A percentile compares a stretch with the other conserved stretches of the same genome.
Conservation (phyloP, 53 echinoderm and acorn worm species). For the Echinarachnius parma region DNA sequence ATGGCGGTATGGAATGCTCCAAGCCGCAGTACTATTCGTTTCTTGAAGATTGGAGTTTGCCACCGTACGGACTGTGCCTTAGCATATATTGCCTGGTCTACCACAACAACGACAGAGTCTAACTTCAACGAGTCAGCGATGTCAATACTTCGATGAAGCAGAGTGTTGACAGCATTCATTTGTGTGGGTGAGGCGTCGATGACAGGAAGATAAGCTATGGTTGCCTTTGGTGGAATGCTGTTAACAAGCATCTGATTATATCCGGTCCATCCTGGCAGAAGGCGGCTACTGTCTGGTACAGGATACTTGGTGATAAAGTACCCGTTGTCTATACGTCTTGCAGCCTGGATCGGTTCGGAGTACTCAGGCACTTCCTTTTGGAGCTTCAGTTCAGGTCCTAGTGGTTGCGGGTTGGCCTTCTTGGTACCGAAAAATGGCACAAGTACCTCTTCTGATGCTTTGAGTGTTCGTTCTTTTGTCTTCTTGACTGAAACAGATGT, state of each 20-base stretch:
- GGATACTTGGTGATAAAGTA: too few species aligned
- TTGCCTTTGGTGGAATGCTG: background rate
- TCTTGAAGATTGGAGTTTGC: conserved; percentile 24
- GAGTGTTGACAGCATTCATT: conserved; percentile 23
- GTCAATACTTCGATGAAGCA: conserved; percentile 9
- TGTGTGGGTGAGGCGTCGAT: conserved; percentile 38
- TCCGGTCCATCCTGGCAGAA: conserved; percentile 14
- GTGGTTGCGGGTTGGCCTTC: conserved; percentile 12
- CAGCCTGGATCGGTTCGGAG: too few species aligned
- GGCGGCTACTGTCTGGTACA: too few species aligned
- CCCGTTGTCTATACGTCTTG: too few species aligned
- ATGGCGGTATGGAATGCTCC: conserved; percentile 53
- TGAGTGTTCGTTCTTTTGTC: conserved; percentile 17
- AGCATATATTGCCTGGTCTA: conserved; percentile 61
- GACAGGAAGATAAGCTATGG: conserved; percentile 25
- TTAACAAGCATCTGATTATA: background rate
- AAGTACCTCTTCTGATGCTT: conserved; percentile 9
- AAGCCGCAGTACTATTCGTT: conserved; percentile 42
- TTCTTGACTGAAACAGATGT: too few species aligned
- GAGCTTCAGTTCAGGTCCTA: background rate
- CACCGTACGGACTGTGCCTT: conserved; percentile 54
- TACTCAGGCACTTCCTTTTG: background rate
- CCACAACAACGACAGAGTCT: conserved; percentile 13
- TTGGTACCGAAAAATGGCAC: conserved; percentile 10
- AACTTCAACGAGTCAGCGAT: background rate